Base-by-base conservation (phyloP, 2,797 vertebrate species). In the Schizopygopsis pylzovi region DNA sequence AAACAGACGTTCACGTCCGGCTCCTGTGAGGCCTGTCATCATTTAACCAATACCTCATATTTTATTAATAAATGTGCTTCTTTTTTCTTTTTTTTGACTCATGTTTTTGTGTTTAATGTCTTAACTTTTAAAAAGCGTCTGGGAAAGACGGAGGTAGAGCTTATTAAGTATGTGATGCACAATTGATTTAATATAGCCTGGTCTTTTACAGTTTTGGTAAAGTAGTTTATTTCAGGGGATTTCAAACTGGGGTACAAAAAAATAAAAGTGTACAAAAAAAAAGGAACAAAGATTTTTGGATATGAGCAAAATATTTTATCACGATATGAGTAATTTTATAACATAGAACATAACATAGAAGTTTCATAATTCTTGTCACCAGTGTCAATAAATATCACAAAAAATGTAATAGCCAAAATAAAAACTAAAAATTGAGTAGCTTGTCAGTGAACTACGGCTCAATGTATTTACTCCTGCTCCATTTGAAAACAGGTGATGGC, bases 41-140 rank as follows among this genome's bases (percentile, higher is more conserved):
- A 71, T 71, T 71, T n/a, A n/a, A 71, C 68, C 39, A 71, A 45
- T n/a, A 73, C n/a, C n/a, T 47, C n/a, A 65, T 28, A 16, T 28
- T 1, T 8, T n/a, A 47, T 9, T 22, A 59, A 59, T 25, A 28
- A 72, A 47, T 15, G 41, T 22, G 1, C 12, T 22, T 5, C 10
- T 3, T 28, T 65, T 15, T 3, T 16, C 7, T 5, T 9, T 43
- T 43, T 59, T n/a, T n/a, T 59, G 65, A 9, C 25, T 28, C 15
- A 28, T 7, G 3, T 37, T 39, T 41, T 18, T 71, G 1, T 13
- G 6, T 70, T 9, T 41, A 70, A 71, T 68, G n/a, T 45, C n/a
- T 25, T 47, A 22, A 47, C 43, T 16, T 73, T 28, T 15, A 2
- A 71, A 13, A 43, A 13, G 7, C 22, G 54, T 3, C 54, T 10